Evolutionary conservation across 2,888 invertebrate genomes (phyloP).

Genomic region (Criorhina ranunculi): DNA sequence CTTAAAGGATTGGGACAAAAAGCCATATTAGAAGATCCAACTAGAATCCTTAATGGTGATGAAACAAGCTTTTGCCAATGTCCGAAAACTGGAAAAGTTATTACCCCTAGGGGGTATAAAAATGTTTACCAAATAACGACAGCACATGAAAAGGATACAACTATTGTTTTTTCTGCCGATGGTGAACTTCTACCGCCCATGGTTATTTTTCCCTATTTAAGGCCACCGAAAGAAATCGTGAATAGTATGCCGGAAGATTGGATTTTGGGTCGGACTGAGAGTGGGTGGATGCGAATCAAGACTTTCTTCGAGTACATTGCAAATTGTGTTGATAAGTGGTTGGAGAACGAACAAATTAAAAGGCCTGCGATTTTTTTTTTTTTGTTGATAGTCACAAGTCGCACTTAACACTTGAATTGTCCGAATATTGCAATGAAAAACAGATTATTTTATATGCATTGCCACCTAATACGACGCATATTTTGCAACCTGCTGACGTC

Average conservation of each 20-base stretch:
- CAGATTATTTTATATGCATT: conserved; percentile 42
- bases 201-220: conserved; percentile 57
- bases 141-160: conserved; percentile 51
- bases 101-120: conserved; percentile 59
- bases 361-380: conserved; percentile 44
- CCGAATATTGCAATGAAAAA: conserved; percentile 37
- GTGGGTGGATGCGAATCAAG: conserved; percentile 32
- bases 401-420: conserved; percentile 39
- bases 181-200: conserved; percentile 53
- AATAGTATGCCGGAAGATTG: conserved; percentile 40
- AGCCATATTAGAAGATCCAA: too few relatives aligned
- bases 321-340: conserved; percentile 26
- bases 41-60: too few relatives aligned
- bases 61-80: conserved; percentile 28
- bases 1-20: too few relatives aligned
- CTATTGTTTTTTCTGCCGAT: conserved; percentile 51
- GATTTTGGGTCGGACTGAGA: conserved; percentile 31
- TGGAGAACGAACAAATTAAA: conserved; percentile 17
- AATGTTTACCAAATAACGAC: conserved; percentile 47
- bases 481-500: conserved; percentile 52
- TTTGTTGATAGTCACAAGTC: conserved; percentile 52
- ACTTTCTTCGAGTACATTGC: conserved; percentile 49
- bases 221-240: conserved; percentile 40
- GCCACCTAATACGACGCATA: conserved; percentile 47
- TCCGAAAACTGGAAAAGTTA: conserved; percentile 58